Percentiles rank a stretch among this genome's conserved stretches.
phyloP scores from a whole-genome alignment of 2,113 vertebrate genomes.

The Tyto alba region DNA sequence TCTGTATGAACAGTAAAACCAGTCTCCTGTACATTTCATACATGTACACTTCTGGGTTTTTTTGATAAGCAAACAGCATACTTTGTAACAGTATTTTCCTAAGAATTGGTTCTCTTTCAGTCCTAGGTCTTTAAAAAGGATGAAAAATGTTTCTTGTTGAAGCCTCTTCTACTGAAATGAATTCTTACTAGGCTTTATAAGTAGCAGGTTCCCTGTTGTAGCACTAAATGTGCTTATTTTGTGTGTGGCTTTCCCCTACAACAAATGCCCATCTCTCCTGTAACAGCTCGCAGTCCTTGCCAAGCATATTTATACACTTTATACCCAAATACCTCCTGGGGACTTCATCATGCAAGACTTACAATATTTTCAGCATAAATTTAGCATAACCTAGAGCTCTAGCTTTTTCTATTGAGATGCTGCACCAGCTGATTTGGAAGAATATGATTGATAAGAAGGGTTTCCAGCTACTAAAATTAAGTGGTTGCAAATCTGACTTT shows the following conservation, averaged over 20 bases:
- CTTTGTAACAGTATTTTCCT: neutral
- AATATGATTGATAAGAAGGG: neutral
- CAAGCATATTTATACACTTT: neutral
- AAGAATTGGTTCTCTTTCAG: neutral
- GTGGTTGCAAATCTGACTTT: neutral
- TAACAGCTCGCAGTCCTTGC: neutral
- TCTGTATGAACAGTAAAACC: neutral
- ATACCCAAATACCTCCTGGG: neutral
- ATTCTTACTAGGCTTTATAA: neutral
- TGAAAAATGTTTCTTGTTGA: slow-evolving; percentile 14
- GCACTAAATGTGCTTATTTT: neutral
- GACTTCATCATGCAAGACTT: neutral
- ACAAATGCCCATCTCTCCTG: neutral
- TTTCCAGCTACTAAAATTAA: neutral
- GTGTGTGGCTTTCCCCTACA: neutral
- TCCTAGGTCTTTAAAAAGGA: neutral
- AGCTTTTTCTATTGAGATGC: neutral
- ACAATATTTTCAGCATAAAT: slow-evolving; percentile 9
- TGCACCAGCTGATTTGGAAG: neutral
- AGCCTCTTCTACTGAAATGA: neutral
- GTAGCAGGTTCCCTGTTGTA: neutral
- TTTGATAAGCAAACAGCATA: neutral
- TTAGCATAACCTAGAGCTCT: neutral
- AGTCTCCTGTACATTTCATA: neutral
- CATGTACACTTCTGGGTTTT: neutral